Percentiles rank a stretch among this genome's conserved stretches.
Conservation (phyloP, 2,888 invertebrate species). For the Acanthosepion lycidas region DNA sequence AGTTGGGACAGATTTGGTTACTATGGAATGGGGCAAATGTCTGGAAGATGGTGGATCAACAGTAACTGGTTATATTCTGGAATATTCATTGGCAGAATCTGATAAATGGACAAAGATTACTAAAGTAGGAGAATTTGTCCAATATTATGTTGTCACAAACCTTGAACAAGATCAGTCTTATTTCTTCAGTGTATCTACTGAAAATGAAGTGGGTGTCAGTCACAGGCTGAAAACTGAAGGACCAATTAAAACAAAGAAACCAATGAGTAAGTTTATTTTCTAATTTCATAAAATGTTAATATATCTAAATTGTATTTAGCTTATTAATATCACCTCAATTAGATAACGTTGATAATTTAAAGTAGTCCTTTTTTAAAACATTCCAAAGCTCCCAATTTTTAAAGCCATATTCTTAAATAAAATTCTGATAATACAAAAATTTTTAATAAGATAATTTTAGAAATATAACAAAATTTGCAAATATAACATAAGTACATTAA, state of each 20-base stretch:
- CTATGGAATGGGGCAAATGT: conserved; percentile 74
- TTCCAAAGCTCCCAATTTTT: no score
- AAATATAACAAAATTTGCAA: not conserved
- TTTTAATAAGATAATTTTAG: not conserved
- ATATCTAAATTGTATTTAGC: no score
- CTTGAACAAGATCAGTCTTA: conserved; percentile 69
- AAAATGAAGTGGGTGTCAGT: conserved; percentile 71
- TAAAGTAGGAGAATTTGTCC: conserved; percentile 62
- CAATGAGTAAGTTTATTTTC: conserved; percentile 64
- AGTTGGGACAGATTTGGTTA: conserved; percentile 60
- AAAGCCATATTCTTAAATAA: no score
- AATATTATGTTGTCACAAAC: conserved; percentile 57
- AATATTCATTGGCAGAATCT: conserved; percentile 62
- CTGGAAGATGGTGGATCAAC: conserved; percentile 69
- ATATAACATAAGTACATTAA: not conserved
- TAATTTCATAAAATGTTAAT: not conserved
- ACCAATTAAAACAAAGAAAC: conserved; percentile 62
- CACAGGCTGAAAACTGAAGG: conserved; percentile 61
- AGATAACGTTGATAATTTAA: no score
- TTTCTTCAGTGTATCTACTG: conserved; percentile 73
- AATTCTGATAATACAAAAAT: not conserved
- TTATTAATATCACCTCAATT: no score
- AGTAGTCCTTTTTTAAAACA: no score
- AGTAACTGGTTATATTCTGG: conserved; percentile 65
- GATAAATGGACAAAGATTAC: conserved; percentile 63